These are phyloP conservation scores for Carlito syrichta DNA, from an alignment of 2,113 vertebrate genomes.

Conservation along the genomic window DNA sequence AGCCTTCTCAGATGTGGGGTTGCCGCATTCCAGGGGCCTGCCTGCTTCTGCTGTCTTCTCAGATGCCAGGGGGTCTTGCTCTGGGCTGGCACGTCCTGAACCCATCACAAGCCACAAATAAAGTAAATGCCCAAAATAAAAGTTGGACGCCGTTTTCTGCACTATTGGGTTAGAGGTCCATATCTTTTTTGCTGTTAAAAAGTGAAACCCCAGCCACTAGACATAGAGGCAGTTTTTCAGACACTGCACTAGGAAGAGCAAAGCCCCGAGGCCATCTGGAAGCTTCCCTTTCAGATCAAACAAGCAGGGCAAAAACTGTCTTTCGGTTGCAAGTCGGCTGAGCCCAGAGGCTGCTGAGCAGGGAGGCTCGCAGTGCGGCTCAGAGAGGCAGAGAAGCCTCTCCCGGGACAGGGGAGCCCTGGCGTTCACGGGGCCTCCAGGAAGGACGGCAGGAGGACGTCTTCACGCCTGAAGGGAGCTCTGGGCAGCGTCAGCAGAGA, in stretches of 20 bases:
- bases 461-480: neutral
- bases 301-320: too few relatives aligned
- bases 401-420: too few relatives aligned
- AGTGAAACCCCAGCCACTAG: neutral
- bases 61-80: neutral
- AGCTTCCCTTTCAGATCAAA: neutral
- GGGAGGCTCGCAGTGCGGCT: neutral
- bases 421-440: neutral
- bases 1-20: too few relatives aligned
- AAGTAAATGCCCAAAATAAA: neutral
- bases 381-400: too few relatives aligned
- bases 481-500: neutral
- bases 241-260: neutral
- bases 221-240: neutral
- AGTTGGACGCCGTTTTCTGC: neutral
- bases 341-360: neutral
- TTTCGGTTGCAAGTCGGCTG: neutral
- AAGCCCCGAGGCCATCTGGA: neutral
- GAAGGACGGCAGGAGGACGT: neutral
- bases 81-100: neutral
- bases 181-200: neutral
- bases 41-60: neutral
- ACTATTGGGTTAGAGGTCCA: neutral
- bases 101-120: neutral
- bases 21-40: too few relatives aligned